These are phyloP conservation scores for Drosophila truncata DNA, from an alignment of 1,140 invertebrate genomes.

Conservation along the genomic window DNA sequence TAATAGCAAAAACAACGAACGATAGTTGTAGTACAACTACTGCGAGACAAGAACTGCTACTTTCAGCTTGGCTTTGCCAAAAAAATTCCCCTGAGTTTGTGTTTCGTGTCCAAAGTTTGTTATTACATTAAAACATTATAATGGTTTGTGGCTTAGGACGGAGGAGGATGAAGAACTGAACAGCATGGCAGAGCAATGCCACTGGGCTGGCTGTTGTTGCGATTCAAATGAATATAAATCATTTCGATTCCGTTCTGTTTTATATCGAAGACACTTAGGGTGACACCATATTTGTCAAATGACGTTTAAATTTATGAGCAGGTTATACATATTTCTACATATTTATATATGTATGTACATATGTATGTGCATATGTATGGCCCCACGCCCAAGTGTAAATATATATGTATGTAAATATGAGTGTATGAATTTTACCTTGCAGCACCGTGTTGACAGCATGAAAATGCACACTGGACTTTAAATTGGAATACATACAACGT, in stretches of 20 bases:
- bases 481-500: constrained; percentile 2
- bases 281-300: constrained; percentile 49
- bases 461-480: constrained; percentile 18
- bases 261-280: constrained; percentile 55
- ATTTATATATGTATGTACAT: constrained; percentile 10
- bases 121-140: constrained; percentile 71
- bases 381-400: constrained; percentile 6
- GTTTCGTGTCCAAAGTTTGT: constrained; percentile 61
- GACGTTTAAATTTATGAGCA: constrained; percentile 71
- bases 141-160: constrained; percentile 48
- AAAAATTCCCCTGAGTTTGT: constrained; percentile 11
- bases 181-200: neutral
- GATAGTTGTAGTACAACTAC: neutral
- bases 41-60: constrained; percentile 10
- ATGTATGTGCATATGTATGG: constrained; percentile 12
- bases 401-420: constrained; percentile 1
- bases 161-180: neutral
- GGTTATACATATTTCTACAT: constrained; percentile 37
- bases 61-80: constrained; percentile 18
- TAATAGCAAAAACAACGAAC: neutral
- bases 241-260: constrained; percentile 43
- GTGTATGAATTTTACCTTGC: constrained; percentile 15
- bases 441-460: constrained; percentile 1
- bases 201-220: constrained; percentile 7
- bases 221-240: constrained; percentile 28